phyloP scores from a whole-genome alignment of 2,888 invertebrate genomes.

The Cylloceria caligata region DNA sequence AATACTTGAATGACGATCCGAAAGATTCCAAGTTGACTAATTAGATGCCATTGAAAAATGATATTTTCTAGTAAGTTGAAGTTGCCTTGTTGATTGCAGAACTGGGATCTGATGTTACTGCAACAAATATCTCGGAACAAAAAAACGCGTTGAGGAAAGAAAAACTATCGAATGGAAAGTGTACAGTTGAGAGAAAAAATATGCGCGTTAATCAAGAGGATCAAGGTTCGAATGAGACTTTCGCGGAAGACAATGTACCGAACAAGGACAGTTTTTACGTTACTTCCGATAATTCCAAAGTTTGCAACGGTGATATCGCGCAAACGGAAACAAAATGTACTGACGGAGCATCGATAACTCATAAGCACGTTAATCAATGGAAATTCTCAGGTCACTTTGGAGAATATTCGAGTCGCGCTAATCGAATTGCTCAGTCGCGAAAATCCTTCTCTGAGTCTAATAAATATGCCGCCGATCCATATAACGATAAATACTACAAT shows the following conservation, averaged over 20 bases:
- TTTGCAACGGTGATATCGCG: conserved; percentile 31
- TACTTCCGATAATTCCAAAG: conserved; percentile 3
- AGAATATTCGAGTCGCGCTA: conserved; percentile 32
- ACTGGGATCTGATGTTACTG: conserved; percentile 58
- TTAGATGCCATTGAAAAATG: not conserved
- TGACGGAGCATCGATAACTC: not conserved
- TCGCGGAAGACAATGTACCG: conserved; percentile 40
- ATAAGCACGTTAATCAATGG: conserved; percentile 13
- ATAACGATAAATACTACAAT: conserved; percentile 60
- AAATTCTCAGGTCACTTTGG: conserved; percentile 48
- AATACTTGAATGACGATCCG: not conserved
- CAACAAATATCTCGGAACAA: conserved; percentile 51
- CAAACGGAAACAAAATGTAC: conserved; percentile 29
- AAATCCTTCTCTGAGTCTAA: not conserved
- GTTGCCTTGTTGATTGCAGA: conserved; percentile 69
- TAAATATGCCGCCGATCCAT: conserved; percentile 24
- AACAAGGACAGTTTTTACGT: conserved; percentile 50
- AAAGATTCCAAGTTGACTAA: not conserved
- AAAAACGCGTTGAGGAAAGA: conserved; percentile 28
- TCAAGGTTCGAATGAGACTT: conserved; percentile 40
- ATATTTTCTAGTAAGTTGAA: conserved; percentile 25
- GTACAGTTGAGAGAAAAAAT: conserved; percentile 36
- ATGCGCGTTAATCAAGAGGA: conserved; percentile 25
- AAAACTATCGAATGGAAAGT: conserved; percentile 51
- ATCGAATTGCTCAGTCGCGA: conserved; percentile 3